Conservation (phyloP, 1,140 invertebrate genomes). For the Hypothenemus hampei region DNA sequence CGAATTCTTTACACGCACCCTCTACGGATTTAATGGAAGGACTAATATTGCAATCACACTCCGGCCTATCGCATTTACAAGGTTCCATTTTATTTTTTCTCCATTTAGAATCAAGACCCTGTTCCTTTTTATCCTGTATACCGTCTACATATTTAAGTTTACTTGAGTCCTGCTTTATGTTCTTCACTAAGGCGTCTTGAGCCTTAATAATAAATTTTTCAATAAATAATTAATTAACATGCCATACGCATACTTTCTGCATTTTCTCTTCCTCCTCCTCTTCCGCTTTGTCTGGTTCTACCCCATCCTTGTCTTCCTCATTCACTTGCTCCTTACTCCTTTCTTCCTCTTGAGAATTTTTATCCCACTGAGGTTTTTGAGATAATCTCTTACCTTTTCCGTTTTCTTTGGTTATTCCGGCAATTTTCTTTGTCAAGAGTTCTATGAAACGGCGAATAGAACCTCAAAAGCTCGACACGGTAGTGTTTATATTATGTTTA, state of each 20-base stretch:
- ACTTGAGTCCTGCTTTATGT: conserved; percentile 3
- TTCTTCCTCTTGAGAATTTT: neutral
- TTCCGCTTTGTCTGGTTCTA: neutral
- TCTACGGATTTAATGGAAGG: neutral
- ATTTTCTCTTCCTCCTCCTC: no score
- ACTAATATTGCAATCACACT: conserved; percentile 8
- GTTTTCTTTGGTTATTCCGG: no score
- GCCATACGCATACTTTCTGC: neutral
- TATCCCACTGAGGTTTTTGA: neutral
- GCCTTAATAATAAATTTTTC: neutral
- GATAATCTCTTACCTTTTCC: neutral
- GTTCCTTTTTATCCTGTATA: conserved; percentile 4
- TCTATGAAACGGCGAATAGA: neutral
- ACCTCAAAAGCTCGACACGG: no score
- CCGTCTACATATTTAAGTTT: conserved; percentile 11
- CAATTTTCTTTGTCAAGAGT: neutral
- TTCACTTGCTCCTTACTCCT: neutral
- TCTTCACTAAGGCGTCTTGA: neutral
- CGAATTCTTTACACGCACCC: no score
- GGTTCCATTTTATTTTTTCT: neutral
- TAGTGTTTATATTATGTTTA: no score
- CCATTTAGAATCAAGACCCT: conserved; percentile 3
- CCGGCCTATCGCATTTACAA: neutral
- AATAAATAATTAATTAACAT: neutral
- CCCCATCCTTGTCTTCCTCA: neutral